Evolutionary conservation across 2,113 vertebrate genomes (phyloP).

Genomic region (Dolichallabes microphthalmus): DNA sequence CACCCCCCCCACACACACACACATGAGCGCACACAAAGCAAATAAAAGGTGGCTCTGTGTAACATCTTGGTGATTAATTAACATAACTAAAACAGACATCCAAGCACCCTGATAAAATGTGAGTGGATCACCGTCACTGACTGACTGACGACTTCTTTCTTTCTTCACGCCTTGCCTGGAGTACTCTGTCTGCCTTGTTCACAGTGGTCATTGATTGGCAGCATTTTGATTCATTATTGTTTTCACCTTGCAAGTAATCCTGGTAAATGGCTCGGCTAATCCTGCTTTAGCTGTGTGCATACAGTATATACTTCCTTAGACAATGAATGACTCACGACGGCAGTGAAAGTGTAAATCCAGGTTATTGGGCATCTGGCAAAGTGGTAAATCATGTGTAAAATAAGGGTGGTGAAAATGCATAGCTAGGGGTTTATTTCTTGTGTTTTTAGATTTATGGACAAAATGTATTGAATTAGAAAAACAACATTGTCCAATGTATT

Average conservation of each 20-base stretch:
- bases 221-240: not conserved
- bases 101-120: not conserved
- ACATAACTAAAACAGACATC: slow-evolving; percentile 19
- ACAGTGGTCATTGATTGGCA: not conserved
- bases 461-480: not conserved
- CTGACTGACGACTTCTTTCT: too few species aligned
- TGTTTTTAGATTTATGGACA: not conserved
- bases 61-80: slow-evolving; percentile 19
- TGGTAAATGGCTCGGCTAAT: not conserved
- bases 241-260: not conserved
- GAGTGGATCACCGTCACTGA: slow-evolving; percentile 6
- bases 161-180: not conserved
- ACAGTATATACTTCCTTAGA: not conserved
- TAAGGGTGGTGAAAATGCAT: not conserved
- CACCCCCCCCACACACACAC: not conserved
- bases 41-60: not conserved
- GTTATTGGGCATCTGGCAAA: not conserved
- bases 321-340: not conserved
- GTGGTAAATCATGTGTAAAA: too few species aligned
- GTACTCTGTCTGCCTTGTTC: not conserved
- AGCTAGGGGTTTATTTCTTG: not conserved
- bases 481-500: not conserved
- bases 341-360: not conserved
- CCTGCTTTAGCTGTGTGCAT: not conserved
- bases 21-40: too few species aligned